phyloP scores from a whole-genome alignment of 2,113 vertebrate species.

The Cololabis saira region DNA sequence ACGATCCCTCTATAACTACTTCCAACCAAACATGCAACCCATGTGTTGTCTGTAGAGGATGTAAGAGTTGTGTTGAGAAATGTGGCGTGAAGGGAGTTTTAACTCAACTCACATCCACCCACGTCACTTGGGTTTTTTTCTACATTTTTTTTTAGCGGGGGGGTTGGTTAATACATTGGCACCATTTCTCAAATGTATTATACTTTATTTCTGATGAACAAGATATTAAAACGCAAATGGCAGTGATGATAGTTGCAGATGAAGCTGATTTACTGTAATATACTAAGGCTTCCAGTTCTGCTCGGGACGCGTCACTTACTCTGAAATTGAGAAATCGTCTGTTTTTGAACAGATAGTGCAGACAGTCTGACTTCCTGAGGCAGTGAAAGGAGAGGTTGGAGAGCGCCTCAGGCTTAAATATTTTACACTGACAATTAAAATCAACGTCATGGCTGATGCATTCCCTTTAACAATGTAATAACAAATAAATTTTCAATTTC shows the following conservation, averaged over 20 bases:
- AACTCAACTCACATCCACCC: not conserved
- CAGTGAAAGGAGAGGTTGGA: too few relatives aligned
- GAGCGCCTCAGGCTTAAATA: too few relatives aligned
- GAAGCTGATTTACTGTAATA: too few relatives aligned
- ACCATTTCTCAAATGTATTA: too few relatives aligned
- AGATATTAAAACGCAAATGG: not conserved
- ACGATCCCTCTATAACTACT: not conserved
- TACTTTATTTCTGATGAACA: not conserved
- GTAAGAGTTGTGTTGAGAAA: not conserved
- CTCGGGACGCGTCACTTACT: not conserved
- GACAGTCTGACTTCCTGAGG: not conserved
- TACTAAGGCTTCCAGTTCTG: not conserved
- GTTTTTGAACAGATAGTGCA: not conserved
- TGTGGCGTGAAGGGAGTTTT: not conserved
- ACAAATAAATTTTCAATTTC: too few relatives aligned
- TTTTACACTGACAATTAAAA: too few relatives aligned
- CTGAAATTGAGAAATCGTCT: not conserved
- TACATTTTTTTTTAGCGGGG: too few relatives aligned
- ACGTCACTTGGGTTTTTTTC: not conserved
- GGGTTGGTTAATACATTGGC: too few relatives aligned
- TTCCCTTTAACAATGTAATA: too few relatives aligned
- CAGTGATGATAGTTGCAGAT: not conserved
- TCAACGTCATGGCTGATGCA: too few relatives aligned
- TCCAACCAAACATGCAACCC: not conserved
- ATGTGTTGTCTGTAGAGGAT: not conserved